Conservation (phyloP, 2,888 invertebrate species). For the Bellardia pandia region DNA sequence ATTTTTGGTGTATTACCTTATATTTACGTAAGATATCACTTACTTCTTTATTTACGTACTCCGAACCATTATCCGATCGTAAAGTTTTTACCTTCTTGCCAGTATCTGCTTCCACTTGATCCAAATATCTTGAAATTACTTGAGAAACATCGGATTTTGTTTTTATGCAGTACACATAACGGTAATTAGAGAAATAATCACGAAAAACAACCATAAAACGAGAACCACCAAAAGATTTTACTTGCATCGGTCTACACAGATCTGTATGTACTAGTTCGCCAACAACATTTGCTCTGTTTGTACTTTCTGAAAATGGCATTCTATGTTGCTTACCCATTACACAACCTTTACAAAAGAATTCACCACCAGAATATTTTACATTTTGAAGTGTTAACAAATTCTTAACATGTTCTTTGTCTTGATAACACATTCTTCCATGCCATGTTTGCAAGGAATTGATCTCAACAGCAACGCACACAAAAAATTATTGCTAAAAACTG, state of each 20-base stretch:
- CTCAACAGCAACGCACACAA: too few relatives aligned
- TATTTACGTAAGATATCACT: conserved; percentile 57
- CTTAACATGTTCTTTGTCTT: conserved; percentile 72
- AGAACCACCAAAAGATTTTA: too few relatives aligned
- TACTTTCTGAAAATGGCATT: conserved; percentile 63
- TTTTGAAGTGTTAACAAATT: conserved; percentile 64
- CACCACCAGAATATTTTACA: conserved; percentile 63
- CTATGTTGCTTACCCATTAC: conserved; percentile 73
- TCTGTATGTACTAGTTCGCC: conserved; percentile 72
- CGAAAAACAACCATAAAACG: too few relatives aligned
- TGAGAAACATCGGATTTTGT: conserved; percentile 69
- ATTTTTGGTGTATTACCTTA: conserved; percentile 69
- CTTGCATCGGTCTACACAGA: too few relatives aligned
- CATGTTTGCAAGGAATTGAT: conserved; percentile 69
- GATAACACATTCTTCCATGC: conserved; percentile 75
- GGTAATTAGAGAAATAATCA: conserved; percentile 37
- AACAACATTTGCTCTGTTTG: conserved; percentile 58
- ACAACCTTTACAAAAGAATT: conserved; percentile 74
- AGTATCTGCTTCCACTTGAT: conserved; percentile 74
- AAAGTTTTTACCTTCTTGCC: conserved; percentile 73
- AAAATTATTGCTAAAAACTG: too few relatives aligned
- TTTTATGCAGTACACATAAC: conserved; percentile 72
- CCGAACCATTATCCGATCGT: conserved; percentile 77
- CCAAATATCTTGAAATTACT: conserved; percentile 56
- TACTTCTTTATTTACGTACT: conserved; percentile 76